phyloP scores from a whole-genome alignment of 2,113 vertebrate species.

The Mus spicilegus region DNA sequence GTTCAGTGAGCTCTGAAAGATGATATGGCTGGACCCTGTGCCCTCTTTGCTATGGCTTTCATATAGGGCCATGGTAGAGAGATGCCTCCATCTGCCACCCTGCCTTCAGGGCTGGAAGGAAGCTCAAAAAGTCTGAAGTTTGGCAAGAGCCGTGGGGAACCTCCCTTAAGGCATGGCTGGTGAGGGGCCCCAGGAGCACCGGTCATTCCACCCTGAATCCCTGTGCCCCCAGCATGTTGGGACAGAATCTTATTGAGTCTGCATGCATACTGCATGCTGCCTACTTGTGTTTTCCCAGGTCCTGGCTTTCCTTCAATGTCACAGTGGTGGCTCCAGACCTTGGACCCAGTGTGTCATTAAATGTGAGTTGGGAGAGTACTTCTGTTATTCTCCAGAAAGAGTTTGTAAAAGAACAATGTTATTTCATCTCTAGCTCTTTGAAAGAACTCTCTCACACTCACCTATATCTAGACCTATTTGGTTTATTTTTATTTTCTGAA shows the following conservation, averaged over 20 bases:
- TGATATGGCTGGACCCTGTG: too few relatives aligned
- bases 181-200: too few relatives aligned
- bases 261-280: not conserved
- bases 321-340: not conserved
- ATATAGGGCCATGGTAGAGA: accelerated
- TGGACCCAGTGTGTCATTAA: too few relatives aligned
- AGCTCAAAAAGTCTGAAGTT: not conserved
- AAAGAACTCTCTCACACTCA: not conserved
- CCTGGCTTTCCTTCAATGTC: not conserved
- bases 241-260: not conserved
- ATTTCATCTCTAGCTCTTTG: too few relatives aligned
- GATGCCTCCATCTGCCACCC: too few relatives aligned
- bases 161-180: not conserved
- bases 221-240: accelerated
- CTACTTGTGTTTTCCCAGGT: not conserved
- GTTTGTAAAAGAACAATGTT: too few relatives aligned
- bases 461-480: not conserved
- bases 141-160: not conserved
- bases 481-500: not conserved
- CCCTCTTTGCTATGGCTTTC: not conserved
- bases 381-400: not conserved
- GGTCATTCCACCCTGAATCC: too few relatives aligned
- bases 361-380: too few relatives aligned
- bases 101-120: not conserved
- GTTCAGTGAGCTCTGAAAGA: not conserved